These are phyloP conservation scores for Moxostoma hubbsi DNA, from an alignment of 2,797 vertebrate species.

Conservation along the genomic window DNA sequence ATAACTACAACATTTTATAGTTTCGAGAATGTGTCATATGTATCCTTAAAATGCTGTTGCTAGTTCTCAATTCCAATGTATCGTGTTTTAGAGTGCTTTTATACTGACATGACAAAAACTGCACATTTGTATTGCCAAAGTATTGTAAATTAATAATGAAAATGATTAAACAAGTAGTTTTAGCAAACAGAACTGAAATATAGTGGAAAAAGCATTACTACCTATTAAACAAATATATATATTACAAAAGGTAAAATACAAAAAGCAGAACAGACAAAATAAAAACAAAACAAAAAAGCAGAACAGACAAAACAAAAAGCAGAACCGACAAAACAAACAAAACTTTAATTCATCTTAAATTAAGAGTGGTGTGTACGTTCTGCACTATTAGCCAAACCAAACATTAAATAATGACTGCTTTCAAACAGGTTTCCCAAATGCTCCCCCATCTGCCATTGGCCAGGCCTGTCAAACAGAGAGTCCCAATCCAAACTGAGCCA, in stretches of 20 bases:
- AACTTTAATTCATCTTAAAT: too few species aligned
- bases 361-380: too few species aligned
- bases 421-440: too few species aligned
- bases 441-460: too few species aligned
- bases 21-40: background rate
- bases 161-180: too few species aligned
- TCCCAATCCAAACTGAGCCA: too few species aligned
- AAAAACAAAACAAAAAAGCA: background rate
- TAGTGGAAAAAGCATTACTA: background rate
- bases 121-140: background rate
- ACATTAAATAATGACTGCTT: too few species aligned
- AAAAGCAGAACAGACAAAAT: background rate
- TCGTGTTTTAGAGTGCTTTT: background rate
- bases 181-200: background rate
- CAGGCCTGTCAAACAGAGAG: too few species aligned
- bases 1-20: slow-evolving; percentile 14
- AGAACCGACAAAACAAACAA: too few species aligned
- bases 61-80: background rate
- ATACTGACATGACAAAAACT: background rate
- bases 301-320: background rate
- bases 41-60: background rate
- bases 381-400: too few species aligned
- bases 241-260: background rate
- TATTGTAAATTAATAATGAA: background rate
- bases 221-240: too few species aligned